phyloP scores from a whole-genome alignment of 2,113 vertebrate species.

The Pelobates fuscus region DNA sequence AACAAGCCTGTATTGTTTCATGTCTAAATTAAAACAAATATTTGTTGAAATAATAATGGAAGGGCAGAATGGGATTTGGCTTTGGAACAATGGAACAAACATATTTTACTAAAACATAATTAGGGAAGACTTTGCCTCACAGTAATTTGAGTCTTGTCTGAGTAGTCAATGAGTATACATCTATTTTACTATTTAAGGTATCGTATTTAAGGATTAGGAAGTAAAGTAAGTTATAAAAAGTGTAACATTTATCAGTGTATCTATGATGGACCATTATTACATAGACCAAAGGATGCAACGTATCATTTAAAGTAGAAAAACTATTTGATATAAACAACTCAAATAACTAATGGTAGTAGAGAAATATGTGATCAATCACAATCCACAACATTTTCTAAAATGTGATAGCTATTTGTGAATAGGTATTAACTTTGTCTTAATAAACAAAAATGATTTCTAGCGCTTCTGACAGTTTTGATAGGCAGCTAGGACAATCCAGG shows the following conservation, averaged over 20 bases:
- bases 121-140: constrained; percentile 31
- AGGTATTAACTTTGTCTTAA: too few relatives aligned
- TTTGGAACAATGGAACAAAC: constrained; percentile 32
- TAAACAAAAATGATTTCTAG: too few relatives aligned
- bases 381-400: too few relatives aligned
- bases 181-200: constrained; percentile 10
- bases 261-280: too few relatives aligned
- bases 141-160: constrained; percentile 9
- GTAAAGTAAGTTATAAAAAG: background rate
- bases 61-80: constrained; percentile 21
- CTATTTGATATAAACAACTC: too few relatives aligned
- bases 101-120: constrained; percentile 19
- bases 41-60: constrained; percentile 39
- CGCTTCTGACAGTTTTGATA: too few relatives aligned
- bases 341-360: too few relatives aligned
- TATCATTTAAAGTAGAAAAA: too few relatives aligned
- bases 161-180: constrained; percentile 3
- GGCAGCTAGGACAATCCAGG: too few relatives aligned
- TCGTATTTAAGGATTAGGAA: background rate
- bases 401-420: too few relatives aligned
- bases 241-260: background rate
- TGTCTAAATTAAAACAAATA: constrained; percentile 38
- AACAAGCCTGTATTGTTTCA: constrained; percentile 27
- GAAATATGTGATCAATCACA: too few relatives aligned
- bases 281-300: too few relatives aligned